Percentiles rank a stretch among this genome's conserved stretches.
phyloP scores from a whole-genome alignment of 2,888 invertebrate species.

The Torymus texanus region DNA sequence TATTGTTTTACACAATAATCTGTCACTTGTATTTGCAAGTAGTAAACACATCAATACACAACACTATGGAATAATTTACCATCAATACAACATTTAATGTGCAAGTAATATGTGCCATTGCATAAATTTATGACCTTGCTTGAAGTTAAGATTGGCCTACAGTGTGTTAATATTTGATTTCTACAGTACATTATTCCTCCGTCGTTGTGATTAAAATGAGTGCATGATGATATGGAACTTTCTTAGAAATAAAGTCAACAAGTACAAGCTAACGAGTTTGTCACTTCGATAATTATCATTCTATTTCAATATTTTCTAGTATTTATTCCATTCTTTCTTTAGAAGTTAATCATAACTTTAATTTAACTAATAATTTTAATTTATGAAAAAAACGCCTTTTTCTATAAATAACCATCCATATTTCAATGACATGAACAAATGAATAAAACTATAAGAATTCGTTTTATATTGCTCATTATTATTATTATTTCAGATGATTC shows the following conservation, averaged over 20 bases:
- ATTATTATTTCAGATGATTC: too few species aligned
- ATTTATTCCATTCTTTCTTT: not conserved
- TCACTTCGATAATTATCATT: slow-evolving; percentile 1
- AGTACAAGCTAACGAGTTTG: not conserved
- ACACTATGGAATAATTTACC: too few species aligned
- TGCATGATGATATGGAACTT: slow-evolving; percentile 2
- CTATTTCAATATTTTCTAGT: not conserved
- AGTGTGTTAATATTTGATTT: not conserved
- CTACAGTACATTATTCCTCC: not conserved
- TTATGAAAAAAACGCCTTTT: too few species aligned
- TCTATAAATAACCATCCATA: too few species aligned
- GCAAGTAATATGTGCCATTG: not conserved
- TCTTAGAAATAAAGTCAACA: slow-evolving; percentile 13
- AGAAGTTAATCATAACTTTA: too few species aligned
- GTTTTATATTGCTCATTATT: too few species aligned
- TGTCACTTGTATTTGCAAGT: too few species aligned
- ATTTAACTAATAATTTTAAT: too few species aligned
- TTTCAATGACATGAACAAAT: too few species aligned
- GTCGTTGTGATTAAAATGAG: slow-evolving; percentile 3
- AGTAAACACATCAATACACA: too few species aligned
- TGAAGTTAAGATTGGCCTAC: not conserved
- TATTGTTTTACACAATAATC: not conserved
- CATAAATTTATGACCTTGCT: not conserved
- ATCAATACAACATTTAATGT: too few species aligned
- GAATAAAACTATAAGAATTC: too few species aligned